Evolutionary conservation across 1,140 invertebrate species (phyloP), one percentile per base, ranked within the genome.

Genomic region (Artemia franciscana): DNA sequence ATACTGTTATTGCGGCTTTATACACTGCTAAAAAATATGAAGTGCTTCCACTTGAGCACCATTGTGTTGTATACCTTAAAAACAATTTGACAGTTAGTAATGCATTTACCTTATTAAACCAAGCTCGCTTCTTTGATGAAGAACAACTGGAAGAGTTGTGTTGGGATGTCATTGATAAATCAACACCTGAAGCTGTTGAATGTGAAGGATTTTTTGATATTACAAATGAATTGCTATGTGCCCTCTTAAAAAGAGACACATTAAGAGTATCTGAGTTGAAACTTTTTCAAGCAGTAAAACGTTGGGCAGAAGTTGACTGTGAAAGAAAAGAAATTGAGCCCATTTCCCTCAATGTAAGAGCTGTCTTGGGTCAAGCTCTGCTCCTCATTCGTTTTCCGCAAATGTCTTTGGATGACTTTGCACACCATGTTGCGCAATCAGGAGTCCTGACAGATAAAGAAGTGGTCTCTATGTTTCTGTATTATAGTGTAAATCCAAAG

Each of bases 21-120:
- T 89, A 90, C 68, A 85, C 86, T 5, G 86, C 87, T 5, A 90
- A 90, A 68, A 91, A 91, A 69, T 91, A 91, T 74, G 85, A 84
- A 5, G 84, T 90, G 0, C 83, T 84, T 9, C 82, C 84, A 7
- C 72, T 91, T 62, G 86, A 90, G 70, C 82, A 84, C 66, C 84
- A 84, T 65, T 91, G 88, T 75, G 86, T 90, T 1, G 85, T 89
- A 67, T 90, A 87, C 72, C 73, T 91, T 9, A 84, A 88, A 68
- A 78, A 79, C 26, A 87, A 88, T 72, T 74, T 90, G 24, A 81
- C 81, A 57, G 80, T 82, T 62, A 85, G 89, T 67, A 90, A 90
- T 77, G 86, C 86, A n/a, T 90, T 90, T 68, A 77, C 90, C 71
- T 72, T 91, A 26, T 73, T 91, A 27, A 86, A 84, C 0, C 80